These are phyloP conservation scores for Tinamus guttatus DNA, from an alignment of 2,113 vertebrate genomes.

Conservation along the genomic window DNA sequence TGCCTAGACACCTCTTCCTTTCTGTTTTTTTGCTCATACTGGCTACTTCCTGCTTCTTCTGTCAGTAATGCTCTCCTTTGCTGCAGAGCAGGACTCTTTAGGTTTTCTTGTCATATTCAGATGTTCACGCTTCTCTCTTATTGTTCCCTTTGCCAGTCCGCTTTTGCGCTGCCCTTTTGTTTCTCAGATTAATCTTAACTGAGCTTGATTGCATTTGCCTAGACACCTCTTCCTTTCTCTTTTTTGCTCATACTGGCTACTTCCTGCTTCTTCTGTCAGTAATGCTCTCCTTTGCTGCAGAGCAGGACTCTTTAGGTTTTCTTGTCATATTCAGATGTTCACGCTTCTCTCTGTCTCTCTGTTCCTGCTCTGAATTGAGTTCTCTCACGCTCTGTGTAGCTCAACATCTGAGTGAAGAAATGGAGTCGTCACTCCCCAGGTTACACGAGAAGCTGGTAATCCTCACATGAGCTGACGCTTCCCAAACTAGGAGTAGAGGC, in stretches of 20 bases:
- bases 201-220: not conserved
- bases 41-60: not conserved
- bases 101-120: not conserved
- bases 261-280: not conserved
- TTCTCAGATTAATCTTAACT: not conserved
- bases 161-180: not conserved
- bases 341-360: not conserved
- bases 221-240: not conserved
- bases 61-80: not conserved
- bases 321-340: not conserved
- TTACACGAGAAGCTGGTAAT: not conserved
- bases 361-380: accelerated
- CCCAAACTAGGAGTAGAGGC: not conserved
- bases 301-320: not conserved
- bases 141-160: too few species aligned
- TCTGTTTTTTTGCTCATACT: not conserved
- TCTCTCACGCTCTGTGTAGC: not conserved
- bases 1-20: not conserved
- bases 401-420: not conserved
- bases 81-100: not conserved
- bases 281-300: not conserved
- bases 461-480: not conserved
- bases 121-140: not conserved
- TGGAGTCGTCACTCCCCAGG: not conserved
- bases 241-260: not conserved